phyloP scores from a whole-genome alignment of 2,797 vertebrate genomes.

The Myripristis jacobus region DNA sequence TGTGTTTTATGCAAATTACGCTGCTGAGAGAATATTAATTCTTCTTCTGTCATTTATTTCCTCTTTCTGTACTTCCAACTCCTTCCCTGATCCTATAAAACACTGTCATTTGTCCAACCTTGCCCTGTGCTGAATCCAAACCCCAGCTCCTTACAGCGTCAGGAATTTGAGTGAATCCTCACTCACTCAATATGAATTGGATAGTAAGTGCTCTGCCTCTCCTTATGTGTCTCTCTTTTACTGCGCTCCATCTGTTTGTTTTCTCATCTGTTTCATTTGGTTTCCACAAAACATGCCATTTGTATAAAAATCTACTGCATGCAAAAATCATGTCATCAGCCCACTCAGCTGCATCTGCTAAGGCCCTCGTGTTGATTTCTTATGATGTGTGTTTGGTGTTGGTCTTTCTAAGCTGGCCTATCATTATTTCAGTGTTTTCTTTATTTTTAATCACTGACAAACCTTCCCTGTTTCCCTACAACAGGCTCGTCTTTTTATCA shows the following conservation, averaged over 20 bases:
- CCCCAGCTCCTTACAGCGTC: constrained; percentile 89
- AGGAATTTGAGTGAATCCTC: constrained; percentile 94
- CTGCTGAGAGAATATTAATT: background rate
- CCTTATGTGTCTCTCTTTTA: constrained; percentile 6
- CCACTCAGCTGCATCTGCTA: constrained; percentile 49
- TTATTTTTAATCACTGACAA: constrained; percentile 68
- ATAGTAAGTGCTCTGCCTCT: constrained; percentile 89
- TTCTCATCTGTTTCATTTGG: constrained; percentile 39
- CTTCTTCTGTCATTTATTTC: background rate
- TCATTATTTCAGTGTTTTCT: constrained; percentile 57
- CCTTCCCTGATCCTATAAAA: background rate
- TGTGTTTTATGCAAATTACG: constrained; percentile 13
- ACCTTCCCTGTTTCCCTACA: constrained; percentile 58
- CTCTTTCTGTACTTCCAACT: background rate
- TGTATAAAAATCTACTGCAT: constrained; percentile 47
- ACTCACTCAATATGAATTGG: constrained; percentile 96
- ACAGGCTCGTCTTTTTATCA: constrained; percentile 62
- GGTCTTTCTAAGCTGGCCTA: constrained; percentile 61
- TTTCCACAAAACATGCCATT: constrained; percentile 37
- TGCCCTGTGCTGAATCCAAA: constrained; percentile 4
- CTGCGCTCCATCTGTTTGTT: constrained; percentile 51
- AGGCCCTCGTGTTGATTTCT: constrained; percentile 36
- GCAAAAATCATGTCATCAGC: constrained; percentile 37
- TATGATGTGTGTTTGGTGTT: constrained; percentile 55
- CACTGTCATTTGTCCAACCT: background rate